Conservation (phyloP, 1,140 invertebrate species). For the Bathynomus jamesi region DNA sequence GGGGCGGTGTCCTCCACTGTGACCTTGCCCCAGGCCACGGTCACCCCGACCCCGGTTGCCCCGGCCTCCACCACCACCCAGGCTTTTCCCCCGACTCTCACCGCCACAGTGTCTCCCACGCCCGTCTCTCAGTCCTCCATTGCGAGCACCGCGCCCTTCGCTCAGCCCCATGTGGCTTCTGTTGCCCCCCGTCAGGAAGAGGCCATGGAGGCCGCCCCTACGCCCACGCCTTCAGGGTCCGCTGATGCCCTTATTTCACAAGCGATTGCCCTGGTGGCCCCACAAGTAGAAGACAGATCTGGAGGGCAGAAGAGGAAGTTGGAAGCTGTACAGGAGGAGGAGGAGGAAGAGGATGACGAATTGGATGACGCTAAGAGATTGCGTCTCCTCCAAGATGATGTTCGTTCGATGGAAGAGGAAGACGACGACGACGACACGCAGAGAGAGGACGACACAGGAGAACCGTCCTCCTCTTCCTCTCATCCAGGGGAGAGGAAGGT, state of each 20-base stretch:
- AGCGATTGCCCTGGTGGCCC: conserved; percentile 32
- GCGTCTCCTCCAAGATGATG: neutral
- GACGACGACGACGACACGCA: neutral
- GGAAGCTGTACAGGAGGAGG: neutral
- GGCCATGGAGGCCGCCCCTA: neutral
- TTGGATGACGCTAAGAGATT: neutral
- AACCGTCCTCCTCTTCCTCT: neutral
- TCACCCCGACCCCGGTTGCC: conserved; percentile 28
- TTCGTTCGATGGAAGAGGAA: neutral
- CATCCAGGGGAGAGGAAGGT: neutral
- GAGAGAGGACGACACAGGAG: neutral
- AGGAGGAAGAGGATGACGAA: neutral
- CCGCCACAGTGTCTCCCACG: conserved; percentile 31
- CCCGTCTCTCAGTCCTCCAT: conserved; percentile 17
- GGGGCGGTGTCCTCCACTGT: conserved; percentile 36
- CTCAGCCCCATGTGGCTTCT: conserved; percentile 38
- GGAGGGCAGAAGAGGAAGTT: neutral
- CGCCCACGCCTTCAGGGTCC: conserved; percentile 13
- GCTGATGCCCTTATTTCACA: conserved; percentile 34
- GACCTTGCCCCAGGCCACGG: conserved; percentile 36
- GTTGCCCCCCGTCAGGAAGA: conserved; percentile 27
- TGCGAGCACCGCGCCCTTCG: conserved; percentile 10
- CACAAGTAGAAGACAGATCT: neutral
- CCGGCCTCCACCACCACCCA: conserved; percentile 31
- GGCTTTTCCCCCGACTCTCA: conserved; percentile 30